These are phyloP conservation scores for Crossaster papposus DNA, from an alignment of 53 echinoderm and acorn worm genomes.

Conservation along the genomic window DNA sequence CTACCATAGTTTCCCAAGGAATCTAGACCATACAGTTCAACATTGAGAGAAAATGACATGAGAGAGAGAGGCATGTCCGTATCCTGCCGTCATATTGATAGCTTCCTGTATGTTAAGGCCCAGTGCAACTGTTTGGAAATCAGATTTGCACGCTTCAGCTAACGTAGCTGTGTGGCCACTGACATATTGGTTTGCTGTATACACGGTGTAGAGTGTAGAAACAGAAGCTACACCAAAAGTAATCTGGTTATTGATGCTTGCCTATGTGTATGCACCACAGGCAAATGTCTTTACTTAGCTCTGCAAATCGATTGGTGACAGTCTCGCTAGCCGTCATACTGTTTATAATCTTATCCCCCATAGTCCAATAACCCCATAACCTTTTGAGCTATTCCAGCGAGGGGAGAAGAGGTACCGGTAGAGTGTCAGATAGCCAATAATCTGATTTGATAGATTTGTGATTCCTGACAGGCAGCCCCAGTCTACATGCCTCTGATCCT, in stretches of 20 bases:
- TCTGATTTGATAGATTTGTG: not conserved
- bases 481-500: constrained; percentile 4
- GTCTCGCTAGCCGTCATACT: no score
- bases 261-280: no score
- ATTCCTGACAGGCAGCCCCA: constrained; percentile 33
- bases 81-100: constrained; percentile 49
- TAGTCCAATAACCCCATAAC: not conserved
- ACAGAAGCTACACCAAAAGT: no score
- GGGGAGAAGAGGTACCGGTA: no score
- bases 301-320: no score
- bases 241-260: no score
- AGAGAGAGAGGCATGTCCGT: not conserved
- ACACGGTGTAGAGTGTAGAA: not conserved
- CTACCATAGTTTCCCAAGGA: not conserved
- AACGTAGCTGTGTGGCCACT: constrained; percentile 22
- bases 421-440: constrained; percentile 4
- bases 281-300: not conserved
- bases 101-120: constrained; percentile 29
- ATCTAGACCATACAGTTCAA: not conserved
- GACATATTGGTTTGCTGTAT: not conserved
- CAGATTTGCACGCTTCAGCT: constrained; percentile 40
- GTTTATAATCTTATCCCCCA: not conserved
- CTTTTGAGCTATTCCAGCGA: not conserved
- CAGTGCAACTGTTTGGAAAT: constrained; percentile 43
- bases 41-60: not conserved